Evolutionary conservation across 2,113 vertebrate species (phyloP), one percentile per base, ranked within the genome.

Genomic region (Erinaceus europaeus): DNA sequence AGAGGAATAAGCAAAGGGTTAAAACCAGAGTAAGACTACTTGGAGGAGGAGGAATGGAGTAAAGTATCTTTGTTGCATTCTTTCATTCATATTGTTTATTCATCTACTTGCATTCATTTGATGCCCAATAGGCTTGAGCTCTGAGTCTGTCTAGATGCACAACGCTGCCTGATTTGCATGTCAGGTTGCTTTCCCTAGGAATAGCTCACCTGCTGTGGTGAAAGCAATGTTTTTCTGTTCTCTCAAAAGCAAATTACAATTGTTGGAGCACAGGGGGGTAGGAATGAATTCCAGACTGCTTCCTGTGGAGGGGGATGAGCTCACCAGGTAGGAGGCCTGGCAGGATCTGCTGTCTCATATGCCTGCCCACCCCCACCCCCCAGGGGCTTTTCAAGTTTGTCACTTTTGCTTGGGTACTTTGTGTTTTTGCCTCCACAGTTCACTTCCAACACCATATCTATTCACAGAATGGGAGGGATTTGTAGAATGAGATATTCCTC

Each of bases 151-250:
- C 20, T 20, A 59, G 71, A 40, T 34, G 57, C 65, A 64, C 62
- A 76, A 25, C 69, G 76, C 68, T 90, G 83, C 55, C 83, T 32
- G 79, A 61, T 36, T 59, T 79, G 32, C 4, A 1, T 9, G 38
- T 81, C n/a, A 59, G 42, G 71, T 50, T 53, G 36, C 57, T 82
- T 20, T 34, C 75, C 44, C 59, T 48, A 40, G 76, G 75, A 62
- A 67, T 10, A 50, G 69, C 52, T 57, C 52, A 23, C 71, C 18
- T 4, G 20, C 44, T 74, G 32, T 71, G 48, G 27, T 50, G 42
- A 62, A 89, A 65, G 48, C 68, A n/a, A 25, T 36, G 11, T 88
- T 91, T 67, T 62, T 74, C 77, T 71, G 62, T 79, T 64, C 67
- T 72, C 50, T 57, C 44, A 71, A 57, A 44, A 57, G 14, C 62